phyloP scores from a whole-genome alignment of 2,797 vertebrate species.

The Parotocinclus haroldoi region DNA sequence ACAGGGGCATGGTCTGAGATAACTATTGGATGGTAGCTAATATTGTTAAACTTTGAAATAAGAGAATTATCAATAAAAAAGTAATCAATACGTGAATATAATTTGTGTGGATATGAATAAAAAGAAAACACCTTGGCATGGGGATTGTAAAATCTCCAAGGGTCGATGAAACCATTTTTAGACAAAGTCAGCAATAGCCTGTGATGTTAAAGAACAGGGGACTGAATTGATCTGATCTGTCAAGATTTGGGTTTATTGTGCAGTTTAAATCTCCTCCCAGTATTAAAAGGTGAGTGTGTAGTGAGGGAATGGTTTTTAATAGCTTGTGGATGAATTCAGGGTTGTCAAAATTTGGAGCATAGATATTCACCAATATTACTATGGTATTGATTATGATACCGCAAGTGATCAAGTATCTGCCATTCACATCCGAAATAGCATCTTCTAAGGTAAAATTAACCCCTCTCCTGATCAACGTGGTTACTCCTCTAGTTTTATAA shows the following conservation, averaged over 20 bases:
- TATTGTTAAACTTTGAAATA: slow-evolving; percentile 6
- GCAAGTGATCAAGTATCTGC: not conserved
- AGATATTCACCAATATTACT: slow-evolving; percentile 19
- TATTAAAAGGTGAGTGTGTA: slow-evolving; percentile 10
- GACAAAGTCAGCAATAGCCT: slow-evolving; percentile 1
- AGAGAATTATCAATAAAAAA: slow-evolving; percentile 30
- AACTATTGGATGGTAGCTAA: not conserved
- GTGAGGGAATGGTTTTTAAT: not conserved
- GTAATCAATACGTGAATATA: slow-evolving; percentile 23
- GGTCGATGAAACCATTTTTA: slow-evolving; percentile 17
- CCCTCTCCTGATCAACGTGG: not conserved
- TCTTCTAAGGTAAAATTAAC: not conserved
- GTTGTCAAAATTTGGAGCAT: slow-evolving; percentile 25
- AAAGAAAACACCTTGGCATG: slow-evolving; percentile 6
- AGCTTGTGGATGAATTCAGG: slow-evolving; percentile 1
- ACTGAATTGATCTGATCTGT: slow-evolving; percentile 7
- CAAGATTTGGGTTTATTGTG: slow-evolving; percentile 12
- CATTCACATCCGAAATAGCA: too few species aligned
- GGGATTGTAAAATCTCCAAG: slow-evolving; percentile 20
- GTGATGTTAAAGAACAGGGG: not conserved
- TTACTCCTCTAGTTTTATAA: not conserved
- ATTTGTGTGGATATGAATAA: slow-evolving; percentile 8
- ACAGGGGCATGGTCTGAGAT: slow-evolving; percentile 3
- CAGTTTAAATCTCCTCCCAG: too few species aligned
- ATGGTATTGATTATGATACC: not conserved